Conservation (phyloP, 2,888 invertebrate genomes). For the Vesta saturnalis region DNA sequence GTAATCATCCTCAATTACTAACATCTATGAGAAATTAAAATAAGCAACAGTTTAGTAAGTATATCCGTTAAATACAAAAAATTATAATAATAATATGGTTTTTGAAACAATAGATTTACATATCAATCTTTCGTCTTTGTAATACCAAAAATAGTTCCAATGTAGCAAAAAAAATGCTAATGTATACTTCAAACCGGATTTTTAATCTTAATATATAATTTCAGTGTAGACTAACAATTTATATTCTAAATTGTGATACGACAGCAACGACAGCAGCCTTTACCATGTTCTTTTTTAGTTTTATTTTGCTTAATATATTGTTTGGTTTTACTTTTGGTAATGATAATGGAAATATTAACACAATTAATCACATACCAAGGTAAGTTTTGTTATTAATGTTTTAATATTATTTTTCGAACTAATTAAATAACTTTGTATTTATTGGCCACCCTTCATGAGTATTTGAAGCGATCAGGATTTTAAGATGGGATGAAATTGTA, state of each 20-base stretch:
- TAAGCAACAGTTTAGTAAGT: no score
- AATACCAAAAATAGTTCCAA: background rate
- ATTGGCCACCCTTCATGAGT: no score
- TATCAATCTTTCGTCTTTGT: background rate
- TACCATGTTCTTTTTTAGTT: conserved; percentile 19
- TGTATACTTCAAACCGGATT: conserved; percentile 33
- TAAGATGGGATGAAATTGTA: no score
- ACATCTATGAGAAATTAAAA: no score
- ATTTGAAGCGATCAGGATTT: no score
- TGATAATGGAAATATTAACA: background rate
- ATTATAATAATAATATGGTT: no score
- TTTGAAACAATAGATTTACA: background rate
- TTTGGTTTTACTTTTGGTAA: background rate
- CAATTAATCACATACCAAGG: background rate
- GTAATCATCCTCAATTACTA: no score
- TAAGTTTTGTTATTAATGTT: background rate
- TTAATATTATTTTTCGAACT: background rate
- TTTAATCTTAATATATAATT: conserved; percentile 18
- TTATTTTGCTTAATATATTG: background rate
- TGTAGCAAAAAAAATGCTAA: conserved; percentile 11
- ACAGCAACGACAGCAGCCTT: conserved; percentile 11
- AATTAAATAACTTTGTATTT: no score
- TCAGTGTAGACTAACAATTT: conserved; percentile 17
- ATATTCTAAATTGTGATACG: conserved; percentile 1
- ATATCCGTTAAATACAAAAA: no score